Conservation (phyloP, 2,113 vertebrate species). For the Dryoscopus gambensis region DNA sequence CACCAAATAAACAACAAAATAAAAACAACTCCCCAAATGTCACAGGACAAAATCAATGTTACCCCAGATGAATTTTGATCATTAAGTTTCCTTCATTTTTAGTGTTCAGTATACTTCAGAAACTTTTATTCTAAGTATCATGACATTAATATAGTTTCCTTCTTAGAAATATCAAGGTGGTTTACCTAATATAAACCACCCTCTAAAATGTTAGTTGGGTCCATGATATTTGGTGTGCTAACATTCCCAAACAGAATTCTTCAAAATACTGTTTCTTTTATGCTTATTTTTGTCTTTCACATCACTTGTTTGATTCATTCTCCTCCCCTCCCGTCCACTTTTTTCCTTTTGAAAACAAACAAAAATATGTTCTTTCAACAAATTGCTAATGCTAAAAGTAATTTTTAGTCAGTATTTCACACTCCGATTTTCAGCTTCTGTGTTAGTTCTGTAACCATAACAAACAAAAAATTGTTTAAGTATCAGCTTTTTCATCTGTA, state of each 20-base stretch:
- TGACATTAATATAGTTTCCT: not conserved
- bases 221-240: not conserved
- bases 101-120: not conserved
- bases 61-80: not conserved
- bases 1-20: not conserved
- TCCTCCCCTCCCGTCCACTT: accelerated
- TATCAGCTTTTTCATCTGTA: not conserved
- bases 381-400: not conserved
- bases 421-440: not conserved
- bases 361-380: not conserved
- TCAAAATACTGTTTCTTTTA: not conserved
- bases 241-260: not conserved
- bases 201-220: not conserved
- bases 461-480: not conserved
- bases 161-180: not conserved
- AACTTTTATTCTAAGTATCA: not conserved
- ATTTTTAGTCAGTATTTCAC: not conserved
- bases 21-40: not conserved
- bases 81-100: not conserved
- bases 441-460: not conserved
- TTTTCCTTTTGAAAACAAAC: not conserved
- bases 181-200: not conserved
- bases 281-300: not conserved
- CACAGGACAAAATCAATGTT: not conserved
- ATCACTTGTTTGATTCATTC: not conserved